A percentile compares a stretch with the other conserved stretches of the same genome.
Conservation (phyloP, 2,888 invertebrate species). For the Sabellastarte sp. region DNA sequence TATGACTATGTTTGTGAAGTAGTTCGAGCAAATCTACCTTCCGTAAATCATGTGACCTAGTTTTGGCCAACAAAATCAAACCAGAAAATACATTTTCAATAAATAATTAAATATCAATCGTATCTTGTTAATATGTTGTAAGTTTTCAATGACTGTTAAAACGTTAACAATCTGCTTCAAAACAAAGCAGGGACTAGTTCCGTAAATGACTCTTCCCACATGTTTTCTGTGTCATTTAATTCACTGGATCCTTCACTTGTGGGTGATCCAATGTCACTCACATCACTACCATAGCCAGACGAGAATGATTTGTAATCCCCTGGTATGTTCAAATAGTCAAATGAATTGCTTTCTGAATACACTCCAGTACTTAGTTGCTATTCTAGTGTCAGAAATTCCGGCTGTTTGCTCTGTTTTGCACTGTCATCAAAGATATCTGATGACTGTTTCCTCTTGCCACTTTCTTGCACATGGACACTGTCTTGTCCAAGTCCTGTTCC, state of each 20-base stretch:
- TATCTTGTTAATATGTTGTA: too few relatives aligned
- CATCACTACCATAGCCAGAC: slow-evolving; percentile 4
- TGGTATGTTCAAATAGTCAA: background rate
- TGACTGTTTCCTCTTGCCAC: too few relatives aligned
- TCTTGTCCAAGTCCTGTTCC: too few relatives aligned
- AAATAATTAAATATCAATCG: too few relatives aligned
- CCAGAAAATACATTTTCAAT: too few relatives aligned
- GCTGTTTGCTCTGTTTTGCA: background rate
- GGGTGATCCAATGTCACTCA: background rate
- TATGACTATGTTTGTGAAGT: too few relatives aligned
- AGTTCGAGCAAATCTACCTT: too few relatives aligned
- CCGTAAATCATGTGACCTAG: too few relatives aligned
- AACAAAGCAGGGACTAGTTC: slow-evolving; percentile 34
- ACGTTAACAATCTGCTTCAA: too few relatives aligned
- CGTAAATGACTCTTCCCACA: slow-evolving; percentile 47
- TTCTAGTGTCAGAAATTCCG: background rate
- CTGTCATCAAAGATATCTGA: background rate
- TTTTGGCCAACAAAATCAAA: too few relatives aligned
- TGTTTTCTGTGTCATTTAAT: slow-evolving; percentile 20
- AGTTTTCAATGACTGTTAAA: too few relatives aligned
- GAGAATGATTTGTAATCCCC: background rate
- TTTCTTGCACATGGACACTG: background rate
- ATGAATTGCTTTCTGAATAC: background rate
- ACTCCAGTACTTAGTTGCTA: background rate
- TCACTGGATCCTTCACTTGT: background rate